These are phyloP conservation scores for Synanthedon andrenaeformis DNA, from an alignment of 2,888 invertebrate species.

Conservation along the genomic window DNA sequence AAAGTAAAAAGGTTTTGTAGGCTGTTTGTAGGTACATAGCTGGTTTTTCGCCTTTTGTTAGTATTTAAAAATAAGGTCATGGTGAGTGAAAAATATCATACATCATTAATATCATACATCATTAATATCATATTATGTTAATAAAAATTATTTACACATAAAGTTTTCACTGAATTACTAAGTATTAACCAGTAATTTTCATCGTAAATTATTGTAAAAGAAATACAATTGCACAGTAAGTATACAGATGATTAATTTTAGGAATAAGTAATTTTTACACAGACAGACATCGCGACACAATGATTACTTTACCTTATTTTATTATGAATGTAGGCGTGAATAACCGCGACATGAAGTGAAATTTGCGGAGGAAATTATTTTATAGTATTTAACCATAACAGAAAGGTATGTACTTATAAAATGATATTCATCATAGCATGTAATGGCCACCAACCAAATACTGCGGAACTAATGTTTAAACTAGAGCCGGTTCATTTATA, in stretches of 20 bases:
- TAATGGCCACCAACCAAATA: slow-evolving; percentile 36
- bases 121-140: too few species aligned
- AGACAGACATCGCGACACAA: background rate
- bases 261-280: too few species aligned
- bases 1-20: slow-evolving; percentile 22
- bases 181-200: background rate
- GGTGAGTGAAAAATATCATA: slow-evolving; percentile 3
- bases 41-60: slow-evolving; percentile 19
- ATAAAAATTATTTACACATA: too few species aligned
- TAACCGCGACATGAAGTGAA: slow-evolving; percentile 11
- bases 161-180: too few species aligned
- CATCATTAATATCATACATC: too few species aligned
- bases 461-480: slow-evolving; percentile 44
- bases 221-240: background rate
- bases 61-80: slow-evolving; percentile 28
- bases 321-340: slow-evolving; percentile 23
- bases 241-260: too few species aligned
- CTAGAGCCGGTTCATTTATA: slow-evolving; percentile 48
- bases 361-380: background rate
- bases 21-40: slow-evolving; percentile 23
- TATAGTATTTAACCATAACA: too few species aligned
- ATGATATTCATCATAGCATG: background rate
- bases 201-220: background rate
- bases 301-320: background rate
- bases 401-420: background rate